Percentiles rank a stretch among this genome's conserved stretches.
These are phyloP conservation scores for Drosophila saltans DNA, from an alignment of 1,140 invertebrate species.

Conservation along the genomic window DNA sequence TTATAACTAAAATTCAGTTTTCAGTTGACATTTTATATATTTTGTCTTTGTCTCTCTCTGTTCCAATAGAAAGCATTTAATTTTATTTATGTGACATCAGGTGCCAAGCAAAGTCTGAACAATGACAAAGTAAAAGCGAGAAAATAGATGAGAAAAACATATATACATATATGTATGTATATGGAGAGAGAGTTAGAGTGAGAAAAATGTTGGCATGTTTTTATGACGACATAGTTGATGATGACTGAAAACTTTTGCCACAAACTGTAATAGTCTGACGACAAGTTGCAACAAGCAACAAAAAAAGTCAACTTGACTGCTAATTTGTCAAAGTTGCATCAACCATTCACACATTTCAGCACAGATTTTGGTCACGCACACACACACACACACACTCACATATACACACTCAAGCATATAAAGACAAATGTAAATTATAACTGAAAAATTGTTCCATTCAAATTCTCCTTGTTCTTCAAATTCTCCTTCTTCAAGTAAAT, in stretches of 20 bases:
- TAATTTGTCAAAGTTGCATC: slow-evolving; percentile 39
- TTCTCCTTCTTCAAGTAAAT: neutral
- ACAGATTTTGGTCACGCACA: neutral
- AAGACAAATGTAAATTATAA: too few relatives aligned
- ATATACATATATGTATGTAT: neutral
- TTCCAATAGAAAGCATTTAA: too few relatives aligned
- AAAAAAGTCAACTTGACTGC: slow-evolving; percentile 3
- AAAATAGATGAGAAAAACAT: slow-evolving; percentile 1
- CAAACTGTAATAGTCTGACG: slow-evolving; percentile 39
- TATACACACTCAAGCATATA: neutral
- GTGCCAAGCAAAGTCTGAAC: slow-evolving; percentile 29
- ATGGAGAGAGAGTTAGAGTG: neutral
- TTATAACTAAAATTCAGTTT: slow-evolving; percentile 27
- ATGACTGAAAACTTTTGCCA: slow-evolving; percentile 43
- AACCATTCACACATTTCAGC: slow-evolving; percentile 1
- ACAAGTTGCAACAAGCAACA: slow-evolving; percentile 11
- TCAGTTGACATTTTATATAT: slow-evolving; percentile 48
- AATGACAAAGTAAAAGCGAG: slow-evolving; percentile 2
- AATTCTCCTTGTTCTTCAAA: too few relatives aligned
- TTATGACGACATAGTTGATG: slow-evolving; percentile 41
- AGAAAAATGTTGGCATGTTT: slow-evolving; percentile 26
- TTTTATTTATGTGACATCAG: slow-evolving; percentile 53
- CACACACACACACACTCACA: neutral
- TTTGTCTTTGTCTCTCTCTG: neutral
- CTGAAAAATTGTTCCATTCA: slow-evolving; percentile 11